Evolutionary conservation across 92 coral and sea anemone species (phyloP).

Genomic region (Palythoa grandis): DNA sequence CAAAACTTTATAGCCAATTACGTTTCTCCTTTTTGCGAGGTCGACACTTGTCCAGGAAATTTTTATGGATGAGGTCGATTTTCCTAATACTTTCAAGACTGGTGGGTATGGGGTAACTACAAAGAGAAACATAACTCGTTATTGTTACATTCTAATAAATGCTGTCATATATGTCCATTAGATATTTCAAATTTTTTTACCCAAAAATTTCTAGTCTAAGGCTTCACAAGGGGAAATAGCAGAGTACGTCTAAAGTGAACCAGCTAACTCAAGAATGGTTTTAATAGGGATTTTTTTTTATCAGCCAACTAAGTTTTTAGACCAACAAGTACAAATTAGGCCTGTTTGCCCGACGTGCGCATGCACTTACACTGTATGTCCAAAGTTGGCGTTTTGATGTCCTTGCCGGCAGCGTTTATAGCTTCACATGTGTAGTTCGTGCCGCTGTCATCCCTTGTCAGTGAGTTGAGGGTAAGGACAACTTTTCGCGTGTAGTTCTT

Average conservation of each 20-base stretch:
- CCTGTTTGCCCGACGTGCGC: neutral
- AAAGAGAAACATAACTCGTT: neutral
- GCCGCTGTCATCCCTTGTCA: neutral
- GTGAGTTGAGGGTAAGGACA: neutral
- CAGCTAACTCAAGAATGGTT: no score
- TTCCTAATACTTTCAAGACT: neutral
- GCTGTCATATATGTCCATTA: no score
- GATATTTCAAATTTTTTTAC: no score
- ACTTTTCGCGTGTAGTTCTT: neutral
- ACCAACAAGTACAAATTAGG: no score
- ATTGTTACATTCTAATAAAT: no score
- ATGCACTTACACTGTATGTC: neutral
- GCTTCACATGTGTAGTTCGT: neutral
- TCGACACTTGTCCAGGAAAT: constrained; percentile 10
- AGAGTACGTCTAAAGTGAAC: no score
- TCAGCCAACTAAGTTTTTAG: no score
- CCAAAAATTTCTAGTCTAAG: no score
- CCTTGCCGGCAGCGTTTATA: neutral
- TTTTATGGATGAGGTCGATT: constrained; percentile 1
- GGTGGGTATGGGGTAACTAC: neutral
- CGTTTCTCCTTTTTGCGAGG: neutral
- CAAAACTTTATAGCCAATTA: neutral
- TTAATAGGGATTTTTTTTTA: no score
- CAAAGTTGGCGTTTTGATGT: neutral
- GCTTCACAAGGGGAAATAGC: no score